Evolutionary conservation across 2,113 vertebrate genomes (phyloP).

Genomic region (Scomber colias): DNA sequence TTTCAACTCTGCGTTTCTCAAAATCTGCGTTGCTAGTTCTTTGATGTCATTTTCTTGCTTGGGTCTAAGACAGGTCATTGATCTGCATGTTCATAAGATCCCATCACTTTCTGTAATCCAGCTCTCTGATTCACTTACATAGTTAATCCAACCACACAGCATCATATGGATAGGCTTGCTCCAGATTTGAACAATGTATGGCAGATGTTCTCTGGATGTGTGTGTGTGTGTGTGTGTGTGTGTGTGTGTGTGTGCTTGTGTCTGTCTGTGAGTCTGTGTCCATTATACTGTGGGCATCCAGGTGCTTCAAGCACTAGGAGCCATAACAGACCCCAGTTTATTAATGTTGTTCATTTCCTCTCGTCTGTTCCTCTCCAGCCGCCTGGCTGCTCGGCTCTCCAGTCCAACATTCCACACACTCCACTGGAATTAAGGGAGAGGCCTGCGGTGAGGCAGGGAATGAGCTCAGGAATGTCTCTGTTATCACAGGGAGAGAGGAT

Average conservation of each 20-base stretch:
- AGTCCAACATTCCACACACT: constrained; percentile 81
- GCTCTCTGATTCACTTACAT: constrained; percentile 49
- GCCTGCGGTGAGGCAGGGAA: constrained; percentile 77
- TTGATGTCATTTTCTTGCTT: constrained; percentile 11
- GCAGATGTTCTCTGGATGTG: constrained; percentile 62
- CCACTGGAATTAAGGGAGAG: constrained; percentile 82
- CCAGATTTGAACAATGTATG: constrained; percentile 55
- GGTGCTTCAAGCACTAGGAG: constrained; percentile 67
- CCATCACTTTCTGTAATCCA: constrained; percentile 52
- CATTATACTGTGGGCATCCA: constrained; percentile 43
- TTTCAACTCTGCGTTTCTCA: too few species aligned
- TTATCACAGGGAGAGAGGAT: constrained; percentile 77
- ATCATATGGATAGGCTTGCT: constrained; percentile 59
- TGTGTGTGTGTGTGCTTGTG: neutral
- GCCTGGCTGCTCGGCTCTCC: constrained; percentile 59
- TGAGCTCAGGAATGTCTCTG: constrained; percentile 83
- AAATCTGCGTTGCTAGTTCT: constrained; percentile 12
- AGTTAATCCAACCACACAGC: constrained; percentile 58
- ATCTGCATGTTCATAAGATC: constrained; percentile 41
- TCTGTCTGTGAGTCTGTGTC: constrained; percentile 23
- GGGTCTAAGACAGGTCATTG: constrained; percentile 21
- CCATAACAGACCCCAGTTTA: constrained; percentile 62
- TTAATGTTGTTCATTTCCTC: constrained; percentile 84
- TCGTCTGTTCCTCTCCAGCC: constrained; percentile 56
- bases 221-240: constrained; percentile 18